Evolutionary conservation across 2,113 vertebrate genomes (phyloP), one percentile per base, ranked within the genome.

Genomic region (Otus sunia): DNA sequence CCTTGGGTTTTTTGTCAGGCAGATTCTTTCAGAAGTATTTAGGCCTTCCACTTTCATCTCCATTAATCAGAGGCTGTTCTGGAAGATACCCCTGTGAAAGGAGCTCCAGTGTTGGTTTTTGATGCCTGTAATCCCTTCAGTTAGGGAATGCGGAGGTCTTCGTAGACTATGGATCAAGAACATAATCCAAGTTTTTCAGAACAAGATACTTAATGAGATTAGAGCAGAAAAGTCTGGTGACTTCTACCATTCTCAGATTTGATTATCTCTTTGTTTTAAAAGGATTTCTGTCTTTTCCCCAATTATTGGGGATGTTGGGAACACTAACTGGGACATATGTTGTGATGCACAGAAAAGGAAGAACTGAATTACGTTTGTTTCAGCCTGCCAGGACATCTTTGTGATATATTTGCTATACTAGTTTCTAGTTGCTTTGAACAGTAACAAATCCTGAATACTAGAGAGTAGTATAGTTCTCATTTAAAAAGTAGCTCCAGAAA

Each of bases 1-100:
- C 67, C 37, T 88, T 82, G 47, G 1, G 1, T 36, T 90, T 95
- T 95, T 82, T 95, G 90, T 90, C 82, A 77, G 41, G 75, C 82
- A 71, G 37, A 52, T 77, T 88, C 71, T 88, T 89, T 58, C 22
- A 71, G 75, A 59, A 80, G 85, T 66, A 34, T 86, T 85, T 53
- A 79, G 77, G 29, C 45, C 25, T 92, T 49, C 77, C 20, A 25
- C 72, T 96, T 95, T 71, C 62, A 86, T 85, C 71, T 76, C 60
- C 0, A 0, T 72, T 81, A 67, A 66, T 64, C n/a, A 23, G 23
- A 36, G 37, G 27, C 49, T 56, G 32, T 62, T 88, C 34, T 82
- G 72, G 72, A 80, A 37, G 32, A 90, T 37, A 23, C 30, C 20
- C 14, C 9, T 34, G 3, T 63, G 36, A 94, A 92, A 63, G 41